A percentile compares a stretch with the other conserved stretches of the same genome.
Evolutionary conservation across 2,888 invertebrate genomes (phyloP).

Genomic region (Drosophila ustulata): DNA sequence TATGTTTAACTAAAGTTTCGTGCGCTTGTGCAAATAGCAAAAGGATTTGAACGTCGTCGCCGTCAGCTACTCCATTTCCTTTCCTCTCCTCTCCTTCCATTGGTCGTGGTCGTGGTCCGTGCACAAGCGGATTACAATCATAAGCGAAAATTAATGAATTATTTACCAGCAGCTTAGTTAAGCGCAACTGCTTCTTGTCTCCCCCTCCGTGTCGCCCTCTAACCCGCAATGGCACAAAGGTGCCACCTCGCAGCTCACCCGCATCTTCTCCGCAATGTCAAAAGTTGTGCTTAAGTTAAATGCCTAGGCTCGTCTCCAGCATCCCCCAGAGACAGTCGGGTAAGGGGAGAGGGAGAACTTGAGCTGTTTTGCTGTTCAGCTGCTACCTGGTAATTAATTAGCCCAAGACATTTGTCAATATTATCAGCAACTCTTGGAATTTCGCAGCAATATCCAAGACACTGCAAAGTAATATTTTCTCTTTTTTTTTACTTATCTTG

Average conservation of each 20-base stretch:
- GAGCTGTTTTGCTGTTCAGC: constrained; percentile 27
- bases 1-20: constrained; percentile 74
- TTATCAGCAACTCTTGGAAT: constrained; percentile 56
- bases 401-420: constrained; percentile 69
- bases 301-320: constrained; percentile 30
- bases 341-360: background rate
- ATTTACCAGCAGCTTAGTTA: constrained; percentile 81
- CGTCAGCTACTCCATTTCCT: constrained; percentile 25
- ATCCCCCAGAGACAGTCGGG: constrained; percentile 10
- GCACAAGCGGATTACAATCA: constrained; percentile 79
- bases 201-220: background rate
- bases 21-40: constrained; percentile 72
- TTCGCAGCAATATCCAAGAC: constrained; percentile 18
- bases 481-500: background rate
- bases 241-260: constrained; percentile 15
- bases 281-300: constrained; percentile 59
- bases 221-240: constrained; percentile 21
- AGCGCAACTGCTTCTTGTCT: constrained; percentile 39
- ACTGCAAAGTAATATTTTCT: constrained; percentile 19
- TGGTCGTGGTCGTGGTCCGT: constrained; percentile 33
- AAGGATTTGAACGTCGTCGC: constrained; percentile 62
- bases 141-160: constrained; percentile 82
- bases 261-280: constrained; percentile 42
- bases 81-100: constrained; percentile 3
- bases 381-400: constrained; percentile 70